phyloP scores from a whole-genome alignment of 2,888 invertebrate species.

The Liopterus haemorrhoidalis region DNA sequence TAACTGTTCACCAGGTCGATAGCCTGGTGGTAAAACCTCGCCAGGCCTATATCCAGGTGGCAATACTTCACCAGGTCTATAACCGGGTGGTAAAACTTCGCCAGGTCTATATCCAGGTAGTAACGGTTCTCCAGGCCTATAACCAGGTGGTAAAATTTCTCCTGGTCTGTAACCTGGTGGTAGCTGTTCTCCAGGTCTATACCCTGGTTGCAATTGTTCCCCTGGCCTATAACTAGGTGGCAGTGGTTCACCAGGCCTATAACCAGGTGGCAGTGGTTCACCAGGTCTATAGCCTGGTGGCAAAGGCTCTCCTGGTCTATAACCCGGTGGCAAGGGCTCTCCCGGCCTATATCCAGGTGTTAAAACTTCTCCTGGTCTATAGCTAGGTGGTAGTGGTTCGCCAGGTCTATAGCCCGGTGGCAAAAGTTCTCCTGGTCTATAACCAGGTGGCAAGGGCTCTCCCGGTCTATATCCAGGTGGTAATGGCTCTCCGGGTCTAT shows the following conservation, averaged over 20 bases:
- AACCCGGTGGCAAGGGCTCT: neutral
- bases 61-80: slow-evolving; percentile 2
- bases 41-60: slow-evolving; percentile 9
- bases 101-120: slow-evolving; percentile 1
- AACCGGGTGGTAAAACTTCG: neutral
- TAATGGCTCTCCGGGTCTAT: slow-evolving; percentile 3
- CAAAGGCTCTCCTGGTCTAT: neutral
- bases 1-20: slow-evolving; percentile 11
- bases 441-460: slow-evolving; percentile 15
- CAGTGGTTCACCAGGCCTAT: neutral
- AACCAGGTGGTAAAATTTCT: neutral
- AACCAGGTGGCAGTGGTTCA: slow-evolving; percentile 1
- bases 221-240: neutral
- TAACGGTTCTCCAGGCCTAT: slow-evolving; percentile 7
- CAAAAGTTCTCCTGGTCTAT: slow-evolving; percentile 14
- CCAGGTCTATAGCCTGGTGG: slow-evolving; percentile 2
- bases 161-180: slow-evolving; percentile 6
- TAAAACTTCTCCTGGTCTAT: slow-evolving; percentile 11
- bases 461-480: slow-evolving; percentile 18
- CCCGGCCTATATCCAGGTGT: slow-evolving; percentile 7
- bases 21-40: slow-evolving; percentile 10
- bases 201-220: slow-evolving; percentile 4
- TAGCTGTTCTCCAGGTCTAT: slow-evolving; percentile 1
- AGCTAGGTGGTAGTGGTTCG: slow-evolving; percentile 1
- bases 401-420: slow-evolving; percentile 9